These are phyloP conservation scores for Temnothorax rugatulus DNA, from an alignment of 2,888 invertebrate genomes.

Conservation along the genomic window DNA sequence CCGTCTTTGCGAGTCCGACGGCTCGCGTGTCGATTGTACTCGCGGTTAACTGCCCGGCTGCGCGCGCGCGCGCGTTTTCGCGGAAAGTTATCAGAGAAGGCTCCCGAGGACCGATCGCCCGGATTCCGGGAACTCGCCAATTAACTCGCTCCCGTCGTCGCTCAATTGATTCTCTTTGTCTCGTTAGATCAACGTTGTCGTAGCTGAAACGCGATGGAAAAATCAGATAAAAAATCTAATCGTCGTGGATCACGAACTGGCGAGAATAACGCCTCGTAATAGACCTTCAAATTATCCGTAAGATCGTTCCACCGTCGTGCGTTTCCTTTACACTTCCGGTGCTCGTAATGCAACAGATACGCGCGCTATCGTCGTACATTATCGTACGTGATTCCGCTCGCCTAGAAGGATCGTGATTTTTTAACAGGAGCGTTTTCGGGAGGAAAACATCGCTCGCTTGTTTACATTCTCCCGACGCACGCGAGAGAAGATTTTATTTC, in stretches of 20 bases:
- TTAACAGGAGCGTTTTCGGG: background rate
- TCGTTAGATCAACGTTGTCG: background rate
- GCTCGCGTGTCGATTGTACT: slow-evolving; percentile 50
- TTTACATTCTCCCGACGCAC: too few species aligned
- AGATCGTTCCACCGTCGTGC: background rate
- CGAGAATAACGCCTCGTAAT: background rate
- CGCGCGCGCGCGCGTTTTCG: slow-evolving; percentile 31
- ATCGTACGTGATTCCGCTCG: background rate
- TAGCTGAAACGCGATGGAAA: too few species aligned
- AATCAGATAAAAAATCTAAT: background rate
- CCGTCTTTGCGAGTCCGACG: slow-evolving; percentile 10
- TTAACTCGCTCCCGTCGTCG: slow-evolving; percentile 23
- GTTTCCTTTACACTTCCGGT: background rate
- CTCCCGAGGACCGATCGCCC: slow-evolving; percentile 7
- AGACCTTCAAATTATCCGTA: background rate
- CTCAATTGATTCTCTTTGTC: slow-evolving; percentile 13
- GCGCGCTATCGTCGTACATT: too few species aligned
- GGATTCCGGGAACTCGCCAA: slow-evolving; percentile 26
- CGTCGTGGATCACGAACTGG: background rate
- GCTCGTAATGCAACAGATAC: too few species aligned
- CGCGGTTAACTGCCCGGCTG: background rate
- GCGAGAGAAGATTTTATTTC: too few species aligned
- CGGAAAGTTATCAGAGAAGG: slow-evolving; percentile 39
- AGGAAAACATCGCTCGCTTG: too few species aligned
- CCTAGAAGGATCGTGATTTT: background rate